phyloP scores from a whole-genome alignment of 2,113 vertebrate genomes.

The Phrynocephalus versicolor region DNA sequence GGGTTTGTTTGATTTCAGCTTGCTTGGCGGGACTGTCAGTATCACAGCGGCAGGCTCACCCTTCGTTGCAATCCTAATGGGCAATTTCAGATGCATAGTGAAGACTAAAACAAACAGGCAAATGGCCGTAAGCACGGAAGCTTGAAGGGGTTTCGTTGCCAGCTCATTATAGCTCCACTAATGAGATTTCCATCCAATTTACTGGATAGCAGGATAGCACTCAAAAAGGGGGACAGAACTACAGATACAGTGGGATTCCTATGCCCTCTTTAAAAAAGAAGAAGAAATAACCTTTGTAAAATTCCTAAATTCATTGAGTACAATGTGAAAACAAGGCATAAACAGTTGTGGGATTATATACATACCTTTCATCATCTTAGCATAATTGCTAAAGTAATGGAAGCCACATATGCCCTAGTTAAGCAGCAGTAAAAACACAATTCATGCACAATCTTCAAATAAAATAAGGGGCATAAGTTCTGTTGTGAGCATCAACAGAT shows the following conservation, averaged over 20 bases:
- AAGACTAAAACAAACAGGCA: constrained; percentile 69
- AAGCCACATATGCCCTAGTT: constrained; percentile 46
- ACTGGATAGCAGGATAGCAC: constrained; percentile 61
- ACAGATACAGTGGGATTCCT: constrained; percentile 64
- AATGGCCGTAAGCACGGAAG: constrained; percentile 59
- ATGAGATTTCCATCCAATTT: constrained; percentile 74
- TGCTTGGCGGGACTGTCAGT: constrained; percentile 30
- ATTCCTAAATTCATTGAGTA: constrained; percentile 37
- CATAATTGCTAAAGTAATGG: constrained; percentile 45
- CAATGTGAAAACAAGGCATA: constrained; percentile 23
- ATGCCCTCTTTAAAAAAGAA: constrained; percentile 42
- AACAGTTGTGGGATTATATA: constrained; percentile 59
- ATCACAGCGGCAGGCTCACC: constrained; percentile 34
- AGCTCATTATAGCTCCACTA: constrained; percentile 73
- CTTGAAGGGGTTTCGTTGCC: constrained; percentile 69
- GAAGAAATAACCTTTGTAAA: constrained; percentile 62
- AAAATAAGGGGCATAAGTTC: constrained; percentile 15
- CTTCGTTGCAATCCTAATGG: constrained; percentile 63
- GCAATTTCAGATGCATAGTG: constrained; percentile 66
- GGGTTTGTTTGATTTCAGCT: constrained; percentile 33
- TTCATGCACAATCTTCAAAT: constrained; percentile 27
- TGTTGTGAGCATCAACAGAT: constrained; percentile 14
- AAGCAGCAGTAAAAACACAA: constrained; percentile 33
- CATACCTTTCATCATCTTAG: constrained; percentile 44
- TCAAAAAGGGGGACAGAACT: constrained; percentile 56